phyloP scores from a whole-genome alignment of 2,888 invertebrate genomes.

The Amphipyra tragopoginis region DNA sequence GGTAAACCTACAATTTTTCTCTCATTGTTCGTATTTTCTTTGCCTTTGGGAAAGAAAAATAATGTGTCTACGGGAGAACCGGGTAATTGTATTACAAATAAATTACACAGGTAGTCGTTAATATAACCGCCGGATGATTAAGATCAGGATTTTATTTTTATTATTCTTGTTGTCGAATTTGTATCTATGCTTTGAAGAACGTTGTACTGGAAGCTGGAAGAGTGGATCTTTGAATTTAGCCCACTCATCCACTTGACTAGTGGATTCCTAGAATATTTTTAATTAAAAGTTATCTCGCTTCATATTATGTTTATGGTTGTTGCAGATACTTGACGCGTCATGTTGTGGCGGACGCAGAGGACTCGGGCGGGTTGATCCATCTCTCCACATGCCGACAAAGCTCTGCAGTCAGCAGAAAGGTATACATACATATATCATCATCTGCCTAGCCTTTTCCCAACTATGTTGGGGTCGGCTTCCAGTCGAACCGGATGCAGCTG shows the following conservation, averaged over 20 bases:
- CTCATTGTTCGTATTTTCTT: constrained; percentile 19
- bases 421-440: constrained; percentile 51
- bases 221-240: no score
- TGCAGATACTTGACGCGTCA: constrained; percentile 70
- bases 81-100: constrained; percentile 32
- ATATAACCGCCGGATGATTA: constrained; percentile 10
- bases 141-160: constrained; percentile 13
- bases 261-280: no score
- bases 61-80: constrained; percentile 7
- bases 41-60: constrained; percentile 19
- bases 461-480: no score
- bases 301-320: constrained; percentile 55
- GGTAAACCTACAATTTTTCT: constrained; percentile 15
- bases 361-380: constrained; percentile 75
- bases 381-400: constrained; percentile 85
- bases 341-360: constrained; percentile 69
- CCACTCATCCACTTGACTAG: no score
- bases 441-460: no score
- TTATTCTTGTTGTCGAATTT: constrained; percentile 2
- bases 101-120: constrained; percentile 27
- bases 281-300: neutral
- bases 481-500: no score
- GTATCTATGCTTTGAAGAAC: no score
- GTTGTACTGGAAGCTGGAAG: no score
- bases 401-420: constrained; percentile 88